Evolutionary conservation across 2,113 vertebrate species (phyloP).

Genomic region (Pomatorhinus ruficollis): DNA sequence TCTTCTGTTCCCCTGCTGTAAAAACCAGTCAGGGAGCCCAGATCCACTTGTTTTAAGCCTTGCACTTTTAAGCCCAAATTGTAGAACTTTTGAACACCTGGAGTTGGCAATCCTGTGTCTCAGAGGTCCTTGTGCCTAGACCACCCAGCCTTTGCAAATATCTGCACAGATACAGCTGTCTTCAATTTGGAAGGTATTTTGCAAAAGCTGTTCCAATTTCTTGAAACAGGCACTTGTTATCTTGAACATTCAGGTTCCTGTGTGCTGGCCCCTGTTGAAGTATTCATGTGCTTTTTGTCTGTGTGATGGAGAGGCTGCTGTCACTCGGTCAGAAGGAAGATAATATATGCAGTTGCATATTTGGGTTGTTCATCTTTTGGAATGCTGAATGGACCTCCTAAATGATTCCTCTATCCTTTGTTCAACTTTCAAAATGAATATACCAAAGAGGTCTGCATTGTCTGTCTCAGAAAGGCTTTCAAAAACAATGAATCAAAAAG

Average conservation of each 20-base stretch:
- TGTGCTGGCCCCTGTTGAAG: background rate
- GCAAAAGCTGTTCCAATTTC: constrained; percentile 2
- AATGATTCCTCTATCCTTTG: background rate
- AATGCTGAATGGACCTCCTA: background rate
- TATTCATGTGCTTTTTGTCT: background rate
- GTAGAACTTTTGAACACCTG: background rate
- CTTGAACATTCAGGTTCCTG: background rate
- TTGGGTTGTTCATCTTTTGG: background rate
- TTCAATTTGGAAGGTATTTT: constrained; percentile 13
- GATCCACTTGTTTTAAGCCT: background rate
- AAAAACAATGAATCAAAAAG: constrained; percentile 16
- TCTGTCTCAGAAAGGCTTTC: constrained; percentile 20
- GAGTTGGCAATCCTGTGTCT: background rate
- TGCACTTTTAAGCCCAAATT: background rate
- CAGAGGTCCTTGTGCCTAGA: background rate
- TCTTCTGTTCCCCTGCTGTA: background rate
- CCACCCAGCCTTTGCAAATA: background rate
- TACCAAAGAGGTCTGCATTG: constrained; percentile 4
- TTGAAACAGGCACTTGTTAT: background rate
- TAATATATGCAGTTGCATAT: background rate
- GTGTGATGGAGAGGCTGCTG: constrained; percentile 13
- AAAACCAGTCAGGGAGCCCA: background rate
- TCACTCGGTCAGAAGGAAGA: background rate
- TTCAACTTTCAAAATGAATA: constrained; percentile 37
- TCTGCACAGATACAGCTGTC: background rate